A percentile compares a stretch with the other conserved stretches of the same genome.
Evolutionary conservation across 2,888 invertebrate species (phyloP).

Genomic region (Sinhomidia bicolor): DNA sequence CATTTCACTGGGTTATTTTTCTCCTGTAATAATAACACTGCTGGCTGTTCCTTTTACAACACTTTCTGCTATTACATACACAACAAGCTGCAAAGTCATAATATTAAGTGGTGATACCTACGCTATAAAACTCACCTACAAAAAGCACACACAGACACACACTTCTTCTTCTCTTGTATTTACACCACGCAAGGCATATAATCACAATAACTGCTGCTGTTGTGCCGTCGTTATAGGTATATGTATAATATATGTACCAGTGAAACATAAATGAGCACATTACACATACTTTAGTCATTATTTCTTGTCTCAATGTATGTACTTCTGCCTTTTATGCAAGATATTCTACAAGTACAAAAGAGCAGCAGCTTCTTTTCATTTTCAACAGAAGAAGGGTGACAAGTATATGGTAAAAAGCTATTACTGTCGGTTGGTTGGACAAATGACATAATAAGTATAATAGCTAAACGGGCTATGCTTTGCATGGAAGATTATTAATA

Average conservation of each 20-base stretch:
- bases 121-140: conserved; percentile 13
- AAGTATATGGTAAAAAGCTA: conserved; percentile 21
- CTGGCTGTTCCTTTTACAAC: background rate
- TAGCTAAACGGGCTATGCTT: conserved; percentile 34
- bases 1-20: conserved; percentile 73
- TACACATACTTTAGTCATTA: conserved; percentile 17
- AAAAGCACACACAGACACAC: background rate
- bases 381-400: conserved; percentile 9
- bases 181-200: background rate
- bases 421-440: conserved; percentile 65
- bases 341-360: conserved; percentile 25
- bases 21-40: conserved; percentile 23
- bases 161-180: background rate
- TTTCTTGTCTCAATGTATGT: background rate
- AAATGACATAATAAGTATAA: conserved; percentile 56
- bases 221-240: no score
- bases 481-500: conserved; percentile 9
- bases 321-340: conserved; percentile 40
- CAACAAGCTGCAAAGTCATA: no score
- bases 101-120: background rate
- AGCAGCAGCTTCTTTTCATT: background rate
- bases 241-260: background rate
- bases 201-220: background rate
- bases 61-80: background rate
- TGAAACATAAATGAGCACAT: conserved; percentile 54